Conservation (phyloP, 2,888 invertebrate genomes). For the Chaetoderma sp. region DNA sequence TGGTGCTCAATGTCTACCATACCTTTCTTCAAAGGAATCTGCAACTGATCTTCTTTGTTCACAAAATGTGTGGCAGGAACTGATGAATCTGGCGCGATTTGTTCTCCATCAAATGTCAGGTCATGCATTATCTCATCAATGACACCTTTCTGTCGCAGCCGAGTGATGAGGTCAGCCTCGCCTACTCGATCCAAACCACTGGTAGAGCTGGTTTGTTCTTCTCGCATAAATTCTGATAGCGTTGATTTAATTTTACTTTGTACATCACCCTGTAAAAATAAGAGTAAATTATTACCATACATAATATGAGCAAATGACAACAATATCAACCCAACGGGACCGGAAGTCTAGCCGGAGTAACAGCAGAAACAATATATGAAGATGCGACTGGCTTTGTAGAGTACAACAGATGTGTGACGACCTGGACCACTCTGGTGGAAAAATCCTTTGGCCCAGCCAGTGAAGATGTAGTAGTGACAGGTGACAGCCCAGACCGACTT, state of each 20-base stretch:
- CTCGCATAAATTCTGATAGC: constrained; percentile 55
- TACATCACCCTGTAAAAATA: constrained; percentile 52
- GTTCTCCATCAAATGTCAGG: constrained; percentile 52
- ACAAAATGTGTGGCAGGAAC: constrained; percentile 57
- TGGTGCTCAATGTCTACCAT: too few species aligned
- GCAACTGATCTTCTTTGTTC: constrained; percentile 46
- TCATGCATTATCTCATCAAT: constrained; percentile 62
- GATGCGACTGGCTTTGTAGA: too few species aligned
- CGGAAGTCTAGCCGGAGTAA: too few species aligned
- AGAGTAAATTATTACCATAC: neutral
- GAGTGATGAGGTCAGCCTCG: constrained; percentile 69
- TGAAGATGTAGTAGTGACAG: too few species aligned
- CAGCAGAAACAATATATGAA: too few species aligned
- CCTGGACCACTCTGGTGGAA: too few species aligned
- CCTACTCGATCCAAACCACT: constrained; percentile 43
- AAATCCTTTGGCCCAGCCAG: too few species aligned
- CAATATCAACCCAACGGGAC: too few species aligned
- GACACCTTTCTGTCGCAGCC: constrained; percentile 57
- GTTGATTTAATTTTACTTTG: constrained; percentile 58
- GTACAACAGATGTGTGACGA: too few species aligned
- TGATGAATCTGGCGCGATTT: too few species aligned
- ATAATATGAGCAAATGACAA: neutral
- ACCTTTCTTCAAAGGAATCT: too few species aligned
- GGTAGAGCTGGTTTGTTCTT: constrained; percentile 51
- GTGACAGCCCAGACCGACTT: too few species aligned